Base-by-base conservation (phyloP, 2,797 vertebrate genomes). In the Pseudopleuronectes americanus region DNA sequence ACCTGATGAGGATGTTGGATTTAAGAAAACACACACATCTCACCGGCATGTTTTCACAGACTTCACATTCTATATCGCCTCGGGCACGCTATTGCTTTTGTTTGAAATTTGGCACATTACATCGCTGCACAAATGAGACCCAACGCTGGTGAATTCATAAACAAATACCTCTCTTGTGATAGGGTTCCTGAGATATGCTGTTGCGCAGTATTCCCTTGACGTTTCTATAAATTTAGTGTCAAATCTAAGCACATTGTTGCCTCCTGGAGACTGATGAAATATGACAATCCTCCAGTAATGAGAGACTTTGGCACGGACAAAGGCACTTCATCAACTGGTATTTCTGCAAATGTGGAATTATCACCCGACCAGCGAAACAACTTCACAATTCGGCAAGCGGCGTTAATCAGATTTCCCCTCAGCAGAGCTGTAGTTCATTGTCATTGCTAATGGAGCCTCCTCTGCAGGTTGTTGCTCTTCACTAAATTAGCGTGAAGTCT, bases 401-500 rank as follows among this genome's bases (percentile, higher is more conserved):
- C 76, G 89, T 92, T 94, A 93, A 93, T 92, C 91, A 92, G 91
- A 92, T 93, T 91, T 86, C 80, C 43, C 16, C 77, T 85, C 90
- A 80, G 79, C 78, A 85, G 90, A 89, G 92, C 91, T 80, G 91
- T 92, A 88, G 90, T 93, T 93, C 91, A 92, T 93, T 93, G 92
- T 94, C 92, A 93, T 90, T 92, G 92, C 93, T 94, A 95, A 95
- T 93, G 93, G 92, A 92, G 86, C 89, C 85, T 91, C 90, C 90
- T 90, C 92, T 83, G 88, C 92, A 91, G 92, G 92, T 92, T 89
- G 91, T 92, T 90, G 89, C 92, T 92, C 92, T 92, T 93, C 93
- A 91, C 91, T 95, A 94, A 94, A 95, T 95, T 94, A 95, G 93
- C 88, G 90, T 89, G 87, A 92, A 92, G 89, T 86, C 90, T 90